Base-by-base conservation (phyloP, 2,888 invertebrate species). In the Leptopilina syphax region DNA sequence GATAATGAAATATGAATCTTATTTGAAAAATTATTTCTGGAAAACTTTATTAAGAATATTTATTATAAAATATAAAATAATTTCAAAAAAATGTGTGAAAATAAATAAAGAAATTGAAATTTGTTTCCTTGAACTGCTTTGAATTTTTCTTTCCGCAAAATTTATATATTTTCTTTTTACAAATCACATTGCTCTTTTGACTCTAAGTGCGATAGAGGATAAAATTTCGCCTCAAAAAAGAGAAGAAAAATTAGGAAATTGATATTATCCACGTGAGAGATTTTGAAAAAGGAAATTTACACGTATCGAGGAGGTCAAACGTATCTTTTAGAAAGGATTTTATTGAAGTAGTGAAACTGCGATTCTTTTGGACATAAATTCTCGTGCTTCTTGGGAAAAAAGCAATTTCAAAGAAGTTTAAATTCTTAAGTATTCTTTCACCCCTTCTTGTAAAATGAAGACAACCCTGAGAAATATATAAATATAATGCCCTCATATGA, bases 321-420 rank as follows among this genome's bases (percentile, higher is more conserved):
- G 47, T 47, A 68, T 68, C 47, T 50, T 50, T 50, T 47, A 18
- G 10, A 18, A 24, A 47, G 68, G 47, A 68, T 68, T 68, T 68
- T 24, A 50, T 47, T 47, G 68, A 68, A 68, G 47, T 6, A 24
- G 50, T 10, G 24, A 47, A 68, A 68, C 24, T 68, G 47, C 68
- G 47, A 50, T 50, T 50, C 50, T 68, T 68, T 68, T n/a, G 24
- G 8, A 68, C 68, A 68, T 68, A 68, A 67, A 67, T 67, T 47
- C 67, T 67, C 47, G 18, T 44, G 47, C 50, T 50, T 50, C 5
- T 50, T 50, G 18, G 68, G 44, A 4, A 18, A 68, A 68, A 68
- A 68, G 68, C 68, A 68, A 68, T 68, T 68, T 68, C 68, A 68
- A 47, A 18, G 9, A 47, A 68, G 47, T 50, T 67, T 50, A 68